Base-by-base conservation (phyloP, 2,113 vertebrate genomes). In the Corynorhinus townsendii region DNA sequence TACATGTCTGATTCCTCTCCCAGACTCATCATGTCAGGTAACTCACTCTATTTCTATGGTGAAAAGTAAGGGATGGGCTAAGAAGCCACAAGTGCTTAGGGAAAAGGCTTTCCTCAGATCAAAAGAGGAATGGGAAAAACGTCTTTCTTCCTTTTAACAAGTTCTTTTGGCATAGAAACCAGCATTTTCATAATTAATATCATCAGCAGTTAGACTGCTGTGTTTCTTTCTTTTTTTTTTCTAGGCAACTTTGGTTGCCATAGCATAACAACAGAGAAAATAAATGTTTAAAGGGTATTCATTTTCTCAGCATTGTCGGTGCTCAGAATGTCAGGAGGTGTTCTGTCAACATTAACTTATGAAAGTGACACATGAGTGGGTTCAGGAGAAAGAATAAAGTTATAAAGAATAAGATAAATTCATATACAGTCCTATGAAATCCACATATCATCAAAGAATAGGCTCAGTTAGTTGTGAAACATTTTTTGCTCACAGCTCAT, bases 121-220 rank as follows among this genome's bases (percentile, higher is more conserved):
- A 86, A 52, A 38, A 47, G 88, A 79, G 43, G 62, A 69, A 7
- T 33, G 26, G 11, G 52, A 54, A 56, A 81, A 52, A 62, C 20
- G n/a, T 28, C 6, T n/a, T 86, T 47, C 45, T 90, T 81, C 59
- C 81, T 72, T 49, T 28, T 49, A 82, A 87, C 17, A 64, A 82
- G 52, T 77, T 64, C 16, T 89, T n/a, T 90, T 82, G 40, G 52
- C 73, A 33, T 24, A 76, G 45, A 92, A 26, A 62, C 47, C 71
- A 77, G 33, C n/a, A 14, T 91, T 94, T 94, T 91, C 83, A 76
- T 84, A 82, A 69, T 62, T n/a, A 56, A 91, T 38, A 30, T 68
- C 52, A 56, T 84, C 68, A 47, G 30, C 45, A 71, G 5, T 76
- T 86, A 83, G 75, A 93, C 54, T 28, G 75, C 4, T 47, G 43